phyloP scores from a whole-genome alignment of 2,888 invertebrate genomes.

The Ischnus inquisitorius region DNA sequence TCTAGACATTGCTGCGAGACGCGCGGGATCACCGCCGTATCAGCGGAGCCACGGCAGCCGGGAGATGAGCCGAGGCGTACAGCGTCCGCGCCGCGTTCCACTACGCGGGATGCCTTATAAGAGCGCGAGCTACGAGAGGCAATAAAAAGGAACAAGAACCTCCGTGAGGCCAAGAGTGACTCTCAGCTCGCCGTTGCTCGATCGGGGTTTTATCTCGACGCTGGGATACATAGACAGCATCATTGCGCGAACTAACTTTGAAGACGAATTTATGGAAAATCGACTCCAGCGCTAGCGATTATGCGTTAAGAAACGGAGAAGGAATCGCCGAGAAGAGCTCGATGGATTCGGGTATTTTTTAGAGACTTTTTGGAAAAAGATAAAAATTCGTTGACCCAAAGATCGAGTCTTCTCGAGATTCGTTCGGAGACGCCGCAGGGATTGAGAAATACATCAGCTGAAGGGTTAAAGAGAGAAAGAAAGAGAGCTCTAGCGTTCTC shows the following conservation, averaged over 20 bases:
- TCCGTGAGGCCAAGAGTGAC: constrained; percentile 43
- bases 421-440: constrained; percentile 7
- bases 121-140: constrained; percentile 57
- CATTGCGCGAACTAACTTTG: no score
- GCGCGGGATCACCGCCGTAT: constrained; percentile 40
- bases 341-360: no score
- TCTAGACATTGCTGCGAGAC: constrained; percentile 54
- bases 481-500: constrained; percentile 41
- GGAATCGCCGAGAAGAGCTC: no score
- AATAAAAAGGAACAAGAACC: constrained; percentile 62
- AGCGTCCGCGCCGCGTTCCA: constrained; percentile 26
- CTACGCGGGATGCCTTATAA: constrained; percentile 60
- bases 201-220: constrained; percentile 25
- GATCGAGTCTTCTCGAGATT: background rate
- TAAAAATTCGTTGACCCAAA: background rate
- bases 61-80: constrained; percentile 4
- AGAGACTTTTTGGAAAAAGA: no score
- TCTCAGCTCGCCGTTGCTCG: constrained; percentile 50
- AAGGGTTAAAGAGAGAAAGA: constrained; percentile 28
- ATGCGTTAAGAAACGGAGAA: no score
- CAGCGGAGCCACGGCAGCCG: constrained; percentile 20
- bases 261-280: no score
- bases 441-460: constrained; percentile 58
- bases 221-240: no score
- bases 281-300: no score